Base-by-base conservation (phyloP, 2,797 vertebrate genomes). In the Sebastes vulpes region DNA sequence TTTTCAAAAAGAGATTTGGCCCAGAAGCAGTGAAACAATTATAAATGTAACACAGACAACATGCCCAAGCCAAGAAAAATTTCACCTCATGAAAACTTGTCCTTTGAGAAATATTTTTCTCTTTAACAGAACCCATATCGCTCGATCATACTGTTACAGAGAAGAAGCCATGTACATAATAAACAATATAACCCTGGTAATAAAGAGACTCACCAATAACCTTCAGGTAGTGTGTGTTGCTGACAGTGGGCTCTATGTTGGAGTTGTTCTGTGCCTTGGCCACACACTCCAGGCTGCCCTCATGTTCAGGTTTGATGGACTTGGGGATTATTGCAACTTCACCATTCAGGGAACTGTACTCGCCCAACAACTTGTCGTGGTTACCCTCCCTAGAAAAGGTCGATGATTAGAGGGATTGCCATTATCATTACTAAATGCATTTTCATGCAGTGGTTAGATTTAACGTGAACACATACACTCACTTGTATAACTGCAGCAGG, bases 181-280 rank as follows among this genome's bases (percentile, higher is more conserved):
- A 20, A 6, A 29, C 2, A n/a, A 50, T 0, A 57, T 50, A n/a
- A 12, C 0, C 7, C 1, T 54, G 20, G 5, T 57, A 67, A 18
- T 26, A 61, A 20, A 61, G 8, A 75, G 3, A 87, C 95, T 95
- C 85, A 96, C 95, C 92, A 9, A 95, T 4, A 29, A 96, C 94
- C 57, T 14, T 90, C 18, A 96, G 65, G 58, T 77, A 20, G 74
- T 89, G 92, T 11, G 2, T 2, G 9, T 10, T 0, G 79, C 95
- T 95, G 72, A 82, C 28, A 2, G 81, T 82, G n/a, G 92, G 65
- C 11, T 57, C 16, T 46, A 93, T 66, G 6, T 18, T 2, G 0
- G 94, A 83, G 82, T 85, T 85, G 89, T 94, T 95, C 63, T 92
- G 94, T 4, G 21, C 52, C 1, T 42, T 89, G 81, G 90, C 95